Evolutionary conservation across 2,113 vertebrate species (phyloP), one percentile per base, ranked within the genome.

Genomic region (Calonectris borealis): DNA sequence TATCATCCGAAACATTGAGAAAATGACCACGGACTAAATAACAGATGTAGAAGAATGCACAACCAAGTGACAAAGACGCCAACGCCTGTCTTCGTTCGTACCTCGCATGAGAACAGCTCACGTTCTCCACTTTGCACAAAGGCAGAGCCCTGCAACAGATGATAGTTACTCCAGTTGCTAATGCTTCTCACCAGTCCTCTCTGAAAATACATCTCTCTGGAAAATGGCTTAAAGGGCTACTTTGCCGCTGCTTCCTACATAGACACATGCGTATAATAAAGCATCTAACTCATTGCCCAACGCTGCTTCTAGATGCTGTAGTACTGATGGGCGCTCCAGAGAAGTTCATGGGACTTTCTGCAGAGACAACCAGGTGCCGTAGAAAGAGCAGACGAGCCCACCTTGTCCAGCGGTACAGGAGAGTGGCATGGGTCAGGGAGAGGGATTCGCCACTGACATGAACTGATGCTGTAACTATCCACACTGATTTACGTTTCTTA

Each of bases 1-100:
- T n/a, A 76, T 57, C 49, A 90, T n/a, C 79, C 5, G 51, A 95
- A 96, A 96, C 75, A 95, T 10, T 38, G 42, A 93, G 14, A 83
- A 71, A 86, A 95, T 83, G 66, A 95, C 92, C 93, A 61, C 34
- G 46, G 73, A 31, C 40, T 62, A 70, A 75, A 31, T 8, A 91
- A 93, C 82, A 8, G 34, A 83, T 19, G 46, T 3, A 55, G 61
- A 42, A 70, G 44, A 68, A 21, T 0, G 42, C n/a, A 42, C 14
- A n/a, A 22, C n/a, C 57, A 42, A 81, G 78, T 49, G 16, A 34
- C 48, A 40, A 62, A 88, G 70, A 57, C 49, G 52, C n/a, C 69
- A 89, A 70, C 4, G 2, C 60, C 72, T 78, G 25, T 52, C 81
- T 27, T 55, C 1, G 1, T 13, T 52, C 8, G 1, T 6, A 40